Evolutionary conservation across 30 jellyfish, hydroid and myxozoan species (phyloP).

Genomic region (Calvadosia cruxmelitensis): DNA sequence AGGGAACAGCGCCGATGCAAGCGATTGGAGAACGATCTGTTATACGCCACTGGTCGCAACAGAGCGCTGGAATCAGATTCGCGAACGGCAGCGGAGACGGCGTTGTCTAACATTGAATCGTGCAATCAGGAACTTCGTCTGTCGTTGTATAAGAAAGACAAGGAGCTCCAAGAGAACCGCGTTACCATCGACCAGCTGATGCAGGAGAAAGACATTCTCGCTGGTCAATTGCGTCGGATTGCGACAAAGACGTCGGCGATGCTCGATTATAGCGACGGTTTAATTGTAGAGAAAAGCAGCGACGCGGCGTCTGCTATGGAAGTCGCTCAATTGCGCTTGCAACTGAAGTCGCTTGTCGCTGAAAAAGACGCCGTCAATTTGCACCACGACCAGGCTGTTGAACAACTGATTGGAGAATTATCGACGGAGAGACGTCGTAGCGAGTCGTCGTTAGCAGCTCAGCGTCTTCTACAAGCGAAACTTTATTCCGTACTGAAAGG

Average conservation of each 20-base stretch:
- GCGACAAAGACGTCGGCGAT: slow-evolving; percentile 12
- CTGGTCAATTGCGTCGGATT: slow-evolving; percentile 6
- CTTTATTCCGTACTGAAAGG: not conserved
- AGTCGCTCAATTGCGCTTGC: slow-evolving; percentile 29
- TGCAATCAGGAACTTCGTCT: not conserved
- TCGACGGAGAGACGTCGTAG: not conserved
- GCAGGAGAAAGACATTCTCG: slow-evolving; percentile 29
- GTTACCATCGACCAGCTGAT: slow-evolving; percentile 26
- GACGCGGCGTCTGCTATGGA: slow-evolving; percentile 25
- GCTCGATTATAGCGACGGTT: not conserved
- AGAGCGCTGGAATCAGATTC: not conserved
- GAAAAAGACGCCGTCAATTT: slow-evolving; percentile 27
- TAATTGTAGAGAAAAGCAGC: slow-evolving; percentile 4
- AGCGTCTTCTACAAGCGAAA: not conserved
- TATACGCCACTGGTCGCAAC: not conserved
- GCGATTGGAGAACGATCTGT: not conserved
- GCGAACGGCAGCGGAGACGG: not conserved
- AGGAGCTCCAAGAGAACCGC: slow-evolving; percentile 32
- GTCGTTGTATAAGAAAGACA: slow-evolving; percentile 10
- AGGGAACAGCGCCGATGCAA: not conserved
- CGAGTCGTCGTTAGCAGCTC: not conserved
- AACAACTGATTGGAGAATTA: slow-evolving; percentile 8
- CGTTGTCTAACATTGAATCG: not conserved
- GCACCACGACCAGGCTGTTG: slow-evolving; percentile 1
- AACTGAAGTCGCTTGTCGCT: slow-evolving; percentile 15